Evolutionary conservation across 2,888 invertebrate species (phyloP), one percentile per base, ranked within the genome.

Genomic region (Ommatoiulus sabulosus): DNA sequence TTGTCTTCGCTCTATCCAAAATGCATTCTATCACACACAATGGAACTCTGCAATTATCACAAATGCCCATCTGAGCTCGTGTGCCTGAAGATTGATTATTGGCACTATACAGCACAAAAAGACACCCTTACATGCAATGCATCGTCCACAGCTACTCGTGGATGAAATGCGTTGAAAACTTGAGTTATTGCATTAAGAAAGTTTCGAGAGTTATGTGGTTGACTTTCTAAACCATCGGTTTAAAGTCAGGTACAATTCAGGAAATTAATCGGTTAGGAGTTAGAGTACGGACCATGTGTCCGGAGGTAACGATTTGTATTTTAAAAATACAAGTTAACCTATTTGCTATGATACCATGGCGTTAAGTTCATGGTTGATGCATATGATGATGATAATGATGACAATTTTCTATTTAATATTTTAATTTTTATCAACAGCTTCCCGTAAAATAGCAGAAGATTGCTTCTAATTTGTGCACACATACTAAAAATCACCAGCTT

Each of bases 51-150:
- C 80, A 80, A 80, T 80, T 80, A 80, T 80, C 80, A 80, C 80
- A 80, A 80, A 80, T 80, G 80, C 80, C 80, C 80, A 35, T 80
- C 80, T 80, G 80, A 80, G 80, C 80, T 35, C 35, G 80, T 35
- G 35, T 80, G 80, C 80, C 80, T 80, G 80, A 80, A 80, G 80
- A 80, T 80, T 80, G 80, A 80, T 80, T 80, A 80, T 80, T 80
- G 80, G 80, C 35, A 80, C 35, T 35, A 35, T 10, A 80, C 24
- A 80, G 80, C 80, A 80, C 80, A 80, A 80, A 80, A 80, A 80
- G 80, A 80, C 80, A 43, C 35, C 80, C 80, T 35, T 35, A 35
- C 80, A 80, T 15, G 80, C 80, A 80, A 35, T 80, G 80, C 80
- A 80, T 80, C 35, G 24, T 80, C 72, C 35, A 7, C 80, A 80